Percentiles rank a stretch among this genome's conserved stretches.
These are phyloP conservation scores for Phocides pigmalion DNA, from an alignment of 1,140 invertebrate genomes.

Conservation along the genomic window DNA sequence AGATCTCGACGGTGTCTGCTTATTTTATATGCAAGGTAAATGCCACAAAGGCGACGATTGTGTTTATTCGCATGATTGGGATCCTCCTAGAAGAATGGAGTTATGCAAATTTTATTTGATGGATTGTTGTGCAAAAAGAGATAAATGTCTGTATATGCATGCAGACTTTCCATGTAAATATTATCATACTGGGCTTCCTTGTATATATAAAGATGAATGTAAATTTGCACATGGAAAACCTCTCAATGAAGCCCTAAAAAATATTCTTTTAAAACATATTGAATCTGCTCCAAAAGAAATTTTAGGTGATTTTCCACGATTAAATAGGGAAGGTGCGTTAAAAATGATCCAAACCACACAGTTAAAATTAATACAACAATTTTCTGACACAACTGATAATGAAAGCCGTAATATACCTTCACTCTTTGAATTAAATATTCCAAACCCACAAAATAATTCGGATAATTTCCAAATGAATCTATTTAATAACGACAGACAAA, in stretches of 20 bases:
- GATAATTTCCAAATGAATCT: conserved; percentile 56
- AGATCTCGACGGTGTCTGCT: conserved; percentile 89
- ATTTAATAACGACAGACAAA: conserved; percentile 68
- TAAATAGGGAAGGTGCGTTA: conserved; percentile 90
- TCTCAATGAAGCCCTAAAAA: conserved; percentile 88
- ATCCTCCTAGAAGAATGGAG: conserved; percentile 94
- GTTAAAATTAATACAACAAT: conserved; percentile 86
- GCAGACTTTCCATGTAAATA: conserved; percentile 99
- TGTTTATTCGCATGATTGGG: conserved; percentile 93
- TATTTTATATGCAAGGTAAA: conserved; percentile 94
- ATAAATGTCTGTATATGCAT: conserved; percentile 98
- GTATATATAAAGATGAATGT: conserved; percentile 91
- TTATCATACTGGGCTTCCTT: conserved; percentile 96
- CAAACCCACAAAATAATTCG: conserved; percentile 71
- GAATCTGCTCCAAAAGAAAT: conserved; percentile 96
- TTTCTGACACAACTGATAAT: conserved; percentile 61
- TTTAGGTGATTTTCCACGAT: conserved; percentile 92
- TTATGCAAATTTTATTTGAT: conserved; percentile 98
- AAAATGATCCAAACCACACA: conserved; percentile 89
- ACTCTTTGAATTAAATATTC: conserved; percentile 84
- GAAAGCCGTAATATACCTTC: conserved; percentile 82
- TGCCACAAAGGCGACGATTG: conserved; percentile 91
- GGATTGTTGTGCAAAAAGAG: conserved; percentile 97
- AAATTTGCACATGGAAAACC: conserved; percentile 96
- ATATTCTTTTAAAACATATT: conserved; percentile 91